phyloP scores from a whole-genome alignment of 2,888 invertebrate genomes.

The Diplazon laetatorius region DNA sequence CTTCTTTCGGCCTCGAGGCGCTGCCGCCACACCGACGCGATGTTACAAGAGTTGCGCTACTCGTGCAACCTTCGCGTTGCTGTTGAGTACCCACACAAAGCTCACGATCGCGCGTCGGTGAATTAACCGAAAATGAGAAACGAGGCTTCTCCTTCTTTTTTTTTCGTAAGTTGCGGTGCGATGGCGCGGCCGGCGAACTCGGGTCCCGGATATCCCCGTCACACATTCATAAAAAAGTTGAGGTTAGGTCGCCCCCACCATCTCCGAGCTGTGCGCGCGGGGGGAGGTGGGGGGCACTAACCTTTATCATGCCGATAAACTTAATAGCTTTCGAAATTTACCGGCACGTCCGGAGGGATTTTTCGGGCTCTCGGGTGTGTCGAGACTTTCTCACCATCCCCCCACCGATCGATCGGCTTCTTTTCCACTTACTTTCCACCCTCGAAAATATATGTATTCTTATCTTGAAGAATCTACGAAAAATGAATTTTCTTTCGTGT shows the following conservation, averaged over 20 bases:
- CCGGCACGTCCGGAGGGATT: constrained; percentile 61
- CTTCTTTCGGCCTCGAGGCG: constrained; percentile 39
- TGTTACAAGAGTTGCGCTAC: neutral
- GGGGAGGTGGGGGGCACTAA: too few relatives aligned
- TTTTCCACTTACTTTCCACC: too few relatives aligned
- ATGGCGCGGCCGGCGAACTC: constrained; percentile 58
- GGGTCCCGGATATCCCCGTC: constrained; percentile 64
- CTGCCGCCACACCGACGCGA: constrained; percentile 3
- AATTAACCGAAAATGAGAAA: constrained; percentile 77
- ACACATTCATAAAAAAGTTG: constrained; percentile 80
- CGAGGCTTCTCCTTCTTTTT: too few relatives aligned
- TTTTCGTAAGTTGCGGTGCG: constrained; percentile 77
- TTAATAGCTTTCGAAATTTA: constrained; percentile 79
- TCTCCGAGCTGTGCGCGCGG: too few relatives aligned
- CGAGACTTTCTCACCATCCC: constrained; percentile 21
- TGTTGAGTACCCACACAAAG: constrained; percentile 35
- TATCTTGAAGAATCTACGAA: too few relatives aligned
- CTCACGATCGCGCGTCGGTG: constrained; percentile 64
- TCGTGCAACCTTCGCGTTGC: constrained; percentile 13
- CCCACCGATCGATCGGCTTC: constrained; percentile 57
- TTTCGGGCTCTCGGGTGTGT: constrained; percentile 35
- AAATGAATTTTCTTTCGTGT: too few relatives aligned
- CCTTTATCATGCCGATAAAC: constrained; percentile 73
- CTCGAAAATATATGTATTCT: too few relatives aligned
- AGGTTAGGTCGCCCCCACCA: constrained; percentile 63